Base-by-base conservation (phyloP, 2,888 invertebrate genomes). In the Parapristionchus giblindavisi region DNA sequence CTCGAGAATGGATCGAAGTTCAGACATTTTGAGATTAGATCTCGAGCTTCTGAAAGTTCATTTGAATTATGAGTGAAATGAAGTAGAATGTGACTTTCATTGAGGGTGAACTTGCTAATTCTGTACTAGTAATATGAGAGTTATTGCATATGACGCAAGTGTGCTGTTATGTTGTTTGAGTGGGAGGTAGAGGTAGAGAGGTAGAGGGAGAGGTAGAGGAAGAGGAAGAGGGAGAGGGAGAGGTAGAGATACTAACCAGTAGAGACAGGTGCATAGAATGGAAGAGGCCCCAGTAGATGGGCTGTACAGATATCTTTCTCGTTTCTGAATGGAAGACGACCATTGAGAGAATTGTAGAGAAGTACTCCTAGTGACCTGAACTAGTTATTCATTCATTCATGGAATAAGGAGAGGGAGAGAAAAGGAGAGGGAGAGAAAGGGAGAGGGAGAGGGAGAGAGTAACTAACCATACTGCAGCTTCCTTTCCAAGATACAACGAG, bases 251-350 rank as follows among this genome's bases (percentile, higher is more conserved):
- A 65, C 65, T 51, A 52, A 84, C 83, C 82, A 54, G 76, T 66
- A n/a, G 85, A 82, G 34, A 81, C 80, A 11, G 81, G 76, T 8
- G 80, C 77, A 61, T 82, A 87, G 78, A 83, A 84, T 24, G 86
- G 87, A 43, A 86, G 78, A n/a, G 86, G 85, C 2, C 86, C 86
- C n/a, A 86, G 78, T 17, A 87, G 77, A 77, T 86, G 86, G 4
- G 84, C 82, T 32, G 86, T 86, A 74, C 85, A 87, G 66, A 86
- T 85, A 78, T 86, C 87, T 66, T 85, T 87, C 66, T 85, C 85
- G 70, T 85, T 87, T 29, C 82, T 80, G 80, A 85, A 86, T 51
- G 86, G 86, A 34, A 86, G 79, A 40, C 83, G 79, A 14, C 86
- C 86, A 52, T 86, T 86, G 27, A 86, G 78, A 66, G 85, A 81